A percentile compares a stretch with the other conserved stretches of the same genome.
These are phyloP conservation scores for Periplaneta americana DNA, from an alignment of 1,140 invertebrate genomes.

Conservation along the genomic window DNA sequence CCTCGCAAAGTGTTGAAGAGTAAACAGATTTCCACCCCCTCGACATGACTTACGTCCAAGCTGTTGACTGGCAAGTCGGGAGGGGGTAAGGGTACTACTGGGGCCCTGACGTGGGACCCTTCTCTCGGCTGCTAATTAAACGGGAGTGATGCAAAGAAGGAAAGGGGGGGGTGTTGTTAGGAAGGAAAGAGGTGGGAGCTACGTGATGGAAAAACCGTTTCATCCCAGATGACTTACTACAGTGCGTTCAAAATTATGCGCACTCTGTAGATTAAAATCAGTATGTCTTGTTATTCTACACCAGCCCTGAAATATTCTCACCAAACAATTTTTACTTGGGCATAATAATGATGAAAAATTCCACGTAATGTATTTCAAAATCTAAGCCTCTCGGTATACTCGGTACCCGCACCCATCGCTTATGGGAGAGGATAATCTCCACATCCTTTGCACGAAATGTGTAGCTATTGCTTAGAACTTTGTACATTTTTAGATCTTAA, in stretches of 20 bases:
- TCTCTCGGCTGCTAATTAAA: background rate
- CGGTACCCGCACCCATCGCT: no score
- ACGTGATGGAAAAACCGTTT: background rate
- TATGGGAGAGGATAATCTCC: no score
- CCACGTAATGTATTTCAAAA: no score
- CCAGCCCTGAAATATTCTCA: no score
- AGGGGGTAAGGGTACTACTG: background rate
- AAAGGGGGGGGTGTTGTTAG: background rate
- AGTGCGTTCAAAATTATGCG: background rate
- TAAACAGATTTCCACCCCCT: background rate
- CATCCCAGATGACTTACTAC: background rate
- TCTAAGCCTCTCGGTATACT: no score
- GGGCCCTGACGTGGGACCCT: background rate
- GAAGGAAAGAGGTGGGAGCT: background rate
- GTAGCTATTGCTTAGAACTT: no score
- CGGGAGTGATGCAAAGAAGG: background rate
- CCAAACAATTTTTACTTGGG: no score
- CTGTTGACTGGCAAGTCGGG: background rate
- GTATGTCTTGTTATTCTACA: no score
- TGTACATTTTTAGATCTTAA: no score
- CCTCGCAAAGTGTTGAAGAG: background rate
- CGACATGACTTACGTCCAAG: background rate
- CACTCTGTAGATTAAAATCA: no score
- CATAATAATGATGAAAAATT: no score
- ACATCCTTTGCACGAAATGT: no score